Conservation (phyloP, 2,888 invertebrate genomes). For the Drosophila glabriapex region DNA sequence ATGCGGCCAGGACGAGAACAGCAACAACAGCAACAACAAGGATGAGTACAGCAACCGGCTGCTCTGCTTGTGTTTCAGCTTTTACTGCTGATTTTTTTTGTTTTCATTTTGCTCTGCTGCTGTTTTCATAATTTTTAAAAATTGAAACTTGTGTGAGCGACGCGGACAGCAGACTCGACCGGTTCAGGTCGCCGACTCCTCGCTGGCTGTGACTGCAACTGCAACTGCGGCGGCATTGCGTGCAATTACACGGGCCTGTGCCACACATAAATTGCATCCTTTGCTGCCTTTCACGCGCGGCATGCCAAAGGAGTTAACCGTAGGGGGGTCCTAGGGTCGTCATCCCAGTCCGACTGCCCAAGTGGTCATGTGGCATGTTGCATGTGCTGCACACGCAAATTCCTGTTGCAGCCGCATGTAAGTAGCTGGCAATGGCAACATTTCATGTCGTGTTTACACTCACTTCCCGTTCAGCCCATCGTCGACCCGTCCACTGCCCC, state of each 20-base stretch:
- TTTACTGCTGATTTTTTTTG: conserved; percentile 9
- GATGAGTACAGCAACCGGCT: conserved; percentile 34
- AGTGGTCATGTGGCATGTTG: conserved; percentile 47
- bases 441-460: conserved; percentile 82
- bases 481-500: conserved; percentile 15
- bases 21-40: conserved; percentile 20
- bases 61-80: conserved; percentile 57
- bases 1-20: conserved; percentile 60
- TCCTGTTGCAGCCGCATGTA: conserved; percentile 64
- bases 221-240: conserved; percentile 67
- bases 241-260: conserved; percentile 80
- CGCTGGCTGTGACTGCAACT: conserved; percentile 57
- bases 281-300: conserved; percentile 58
- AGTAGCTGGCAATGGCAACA: conserved; percentile 65
- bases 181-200: conserved; percentile 62
- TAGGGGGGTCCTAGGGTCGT: conserved; percentile 27
- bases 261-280: conserved; percentile 80
- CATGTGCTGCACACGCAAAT: conserved; percentile 62
- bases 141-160: conserved; percentile 69
- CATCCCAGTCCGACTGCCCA: conserved; percentile 11
- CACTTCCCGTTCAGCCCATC: conserved; percentile 63
- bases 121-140: conserved; percentile 73
- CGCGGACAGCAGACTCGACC: conserved; percentile 30
- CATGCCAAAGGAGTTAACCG: conserved; percentile 70
- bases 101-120: conserved; percentile 33